These are phyloP conservation scores for Pachyrhynchus sulphureomaculatus DNA, from an alignment of 1,140 invertebrate species.

Conservation along the genomic window DNA sequence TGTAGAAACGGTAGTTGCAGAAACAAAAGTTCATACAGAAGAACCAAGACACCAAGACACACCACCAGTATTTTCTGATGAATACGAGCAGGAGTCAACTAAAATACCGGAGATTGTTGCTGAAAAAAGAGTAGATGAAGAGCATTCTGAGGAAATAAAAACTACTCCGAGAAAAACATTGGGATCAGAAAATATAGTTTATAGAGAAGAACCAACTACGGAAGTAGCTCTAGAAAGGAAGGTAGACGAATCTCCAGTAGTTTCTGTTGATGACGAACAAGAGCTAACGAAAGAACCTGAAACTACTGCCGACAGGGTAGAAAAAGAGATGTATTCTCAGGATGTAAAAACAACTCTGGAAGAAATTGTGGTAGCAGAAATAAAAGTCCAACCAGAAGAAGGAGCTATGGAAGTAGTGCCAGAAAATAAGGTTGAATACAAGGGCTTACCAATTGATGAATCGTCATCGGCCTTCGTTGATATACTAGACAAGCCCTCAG, in stretches of 20 bases:
- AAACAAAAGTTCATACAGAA: neutral
- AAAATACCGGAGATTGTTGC: no score
- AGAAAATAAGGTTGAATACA: constrained; percentile 45
- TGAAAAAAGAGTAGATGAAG: no score
- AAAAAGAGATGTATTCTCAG: no score
- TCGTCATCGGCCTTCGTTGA: constrained; percentile 52
- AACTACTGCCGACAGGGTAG: no score
- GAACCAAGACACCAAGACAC: constrained; percentile 52
- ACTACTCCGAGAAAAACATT: no score
- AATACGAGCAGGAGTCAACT: constrained; percentile 35
- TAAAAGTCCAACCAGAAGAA: neutral
- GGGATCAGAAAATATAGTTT: no score
- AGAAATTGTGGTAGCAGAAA: neutral
- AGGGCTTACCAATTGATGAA: constrained; percentile 25
- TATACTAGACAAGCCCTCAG: constrained; percentile 47
- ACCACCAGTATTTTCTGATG: constrained; percentile 50
- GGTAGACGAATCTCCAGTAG: constrained; percentile 40
- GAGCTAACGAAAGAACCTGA: neutral
- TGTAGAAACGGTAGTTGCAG: no score
- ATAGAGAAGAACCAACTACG: neutral
- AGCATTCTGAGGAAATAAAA: no score
- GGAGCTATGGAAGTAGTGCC: neutral
- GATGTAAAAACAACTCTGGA: no score
- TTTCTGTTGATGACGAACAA: neutral
- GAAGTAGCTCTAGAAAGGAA: neutral